These are phyloP conservation scores for Aix galericulata DNA, from an alignment of 2,113 vertebrate species.

Conservation along the genomic window DNA sequence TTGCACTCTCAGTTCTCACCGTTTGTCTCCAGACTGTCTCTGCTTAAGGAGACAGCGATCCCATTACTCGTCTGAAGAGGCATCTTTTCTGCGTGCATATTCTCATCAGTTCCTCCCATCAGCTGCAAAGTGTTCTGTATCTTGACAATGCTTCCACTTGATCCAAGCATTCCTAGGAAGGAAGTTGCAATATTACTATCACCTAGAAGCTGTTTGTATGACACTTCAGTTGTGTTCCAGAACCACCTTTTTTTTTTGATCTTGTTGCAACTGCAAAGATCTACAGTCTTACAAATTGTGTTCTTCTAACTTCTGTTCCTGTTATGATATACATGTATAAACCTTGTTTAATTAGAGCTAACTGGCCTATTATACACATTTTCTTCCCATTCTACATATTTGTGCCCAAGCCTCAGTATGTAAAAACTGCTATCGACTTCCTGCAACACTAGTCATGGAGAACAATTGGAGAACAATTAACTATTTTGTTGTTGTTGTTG, in stretches of 20 bases:
- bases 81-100: slow-evolving; percentile 51
- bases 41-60: slow-evolving; percentile 66
- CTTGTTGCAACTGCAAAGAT: background rate
- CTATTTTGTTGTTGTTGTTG: background rate
- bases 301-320: background rate
- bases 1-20: slow-evolving; percentile 73
- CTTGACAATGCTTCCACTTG: slow-evolving; percentile 81
- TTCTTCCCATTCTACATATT: background rate
- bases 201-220: background rate
- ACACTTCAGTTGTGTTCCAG: background rate
- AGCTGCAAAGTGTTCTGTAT: slow-evolving; percentile 73
- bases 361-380: background rate
- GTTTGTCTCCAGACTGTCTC: slow-evolving; percentile 82
- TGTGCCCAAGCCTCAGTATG: background rate
- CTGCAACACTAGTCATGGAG: background rate
- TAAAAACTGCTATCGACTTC: background rate
- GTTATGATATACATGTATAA: background rate
- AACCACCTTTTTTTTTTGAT: background rate
- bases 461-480: background rate
- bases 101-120: slow-evolving; percentile 71
- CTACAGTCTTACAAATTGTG: background rate
- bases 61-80: slow-evolving; percentile 52
- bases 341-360: background rate
- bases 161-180: slow-evolving; percentile 65
- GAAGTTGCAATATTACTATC: background rate